Evolutionary conservation across 1,140 invertebrate species (phyloP).

Genomic region (Tetramorium parvispinum): DNA sequence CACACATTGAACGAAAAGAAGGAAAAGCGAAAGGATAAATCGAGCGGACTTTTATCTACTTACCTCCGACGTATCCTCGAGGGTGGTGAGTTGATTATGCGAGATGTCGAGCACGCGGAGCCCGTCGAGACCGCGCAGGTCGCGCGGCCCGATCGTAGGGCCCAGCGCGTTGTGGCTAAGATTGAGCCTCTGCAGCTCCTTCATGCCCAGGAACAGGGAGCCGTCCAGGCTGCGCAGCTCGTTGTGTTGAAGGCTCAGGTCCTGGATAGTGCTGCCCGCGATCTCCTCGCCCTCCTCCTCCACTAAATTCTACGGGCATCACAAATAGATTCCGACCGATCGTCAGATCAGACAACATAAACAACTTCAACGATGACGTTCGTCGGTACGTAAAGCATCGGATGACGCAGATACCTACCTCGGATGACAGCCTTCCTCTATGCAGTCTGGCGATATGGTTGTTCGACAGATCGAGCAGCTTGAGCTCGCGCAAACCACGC

Average conservation of each 20-base stretch:
- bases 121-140: slow-evolving; percentile 90
- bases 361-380: background rate
- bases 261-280: slow-evolving; percentile 87
- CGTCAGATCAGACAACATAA: background rate
- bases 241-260: slow-evolving; percentile 91
- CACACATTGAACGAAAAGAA: background rate
- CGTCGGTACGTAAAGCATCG: background rate
- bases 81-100: slow-evolving; percentile 90
- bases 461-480: slow-evolving; percentile 90
- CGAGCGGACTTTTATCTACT: background rate
- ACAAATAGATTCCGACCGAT: background rate
- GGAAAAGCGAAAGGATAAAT: slow-evolving; percentile 25
- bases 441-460: slow-evolving; percentile 90
- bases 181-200: slow-evolving; percentile 89
- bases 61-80: slow-evolving; percentile 93
- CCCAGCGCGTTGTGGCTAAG: slow-evolving; percentile 90
- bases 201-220: slow-evolving; percentile 89
- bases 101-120: slow-evolving; percentile 91
- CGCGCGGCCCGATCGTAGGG: slow-evolving; percentile 89
- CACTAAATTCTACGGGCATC: slow-evolving; percentile 88
- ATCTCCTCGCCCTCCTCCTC: slow-evolving; percentile 88
- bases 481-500: slow-evolving; percentile 89
- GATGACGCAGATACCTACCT: slow-evolving; percentile 84
- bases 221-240: slow-evolving; percentile 89
- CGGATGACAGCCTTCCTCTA: slow-evolving; percentile 87